Conservation (phyloP, 1,140 invertebrate genomes). For the Drosophila mayri region DNA sequence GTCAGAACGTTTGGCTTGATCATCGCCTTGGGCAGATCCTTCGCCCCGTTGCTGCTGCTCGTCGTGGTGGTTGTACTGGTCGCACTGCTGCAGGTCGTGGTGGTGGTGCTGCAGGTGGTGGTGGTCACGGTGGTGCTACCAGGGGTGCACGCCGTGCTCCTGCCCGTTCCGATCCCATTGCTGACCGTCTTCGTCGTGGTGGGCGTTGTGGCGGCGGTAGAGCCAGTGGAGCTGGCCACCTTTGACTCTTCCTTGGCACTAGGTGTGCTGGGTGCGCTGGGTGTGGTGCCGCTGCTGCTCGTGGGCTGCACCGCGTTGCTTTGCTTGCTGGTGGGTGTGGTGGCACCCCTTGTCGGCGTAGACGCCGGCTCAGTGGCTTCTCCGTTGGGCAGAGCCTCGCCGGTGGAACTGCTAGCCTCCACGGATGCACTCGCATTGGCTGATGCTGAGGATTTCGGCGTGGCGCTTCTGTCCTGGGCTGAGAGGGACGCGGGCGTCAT, state of each 20-base stretch:
- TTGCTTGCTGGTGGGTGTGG: constrained; percentile 68
- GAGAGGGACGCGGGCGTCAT: constrained; percentile 9
- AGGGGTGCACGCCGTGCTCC: constrained; percentile 8
- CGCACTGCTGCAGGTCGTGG: too few species aligned
- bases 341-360: constrained; percentile 79
- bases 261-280: constrained; percentile 44
- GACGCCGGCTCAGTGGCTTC: constrained; percentile 52
- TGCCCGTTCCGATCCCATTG: constrained; percentile 38
- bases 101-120: neutral
- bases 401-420: constrained; percentile 63
- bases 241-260: constrained; percentile 64
- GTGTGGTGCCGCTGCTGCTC: constrained; percentile 66
- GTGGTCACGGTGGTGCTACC: constrained; percentile 22
- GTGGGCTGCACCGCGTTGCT: constrained; percentile 58
- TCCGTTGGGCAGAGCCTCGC: constrained; percentile 48
- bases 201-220: constrained; percentile 70
- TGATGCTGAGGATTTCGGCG: constrained; percentile 15
- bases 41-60: too few species aligned
- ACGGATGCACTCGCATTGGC: constrained; percentile 16
- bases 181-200: constrained; percentile 37
- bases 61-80: too few species aligned
- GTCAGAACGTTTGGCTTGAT: constrained; percentile 96
- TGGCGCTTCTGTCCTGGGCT: constrained; percentile 25
- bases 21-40: too few species aligned
- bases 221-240: constrained; percentile 63